Conservation (phyloP, 2,113 vertebrate species). For the Hypomesus transpacificus region DNA sequence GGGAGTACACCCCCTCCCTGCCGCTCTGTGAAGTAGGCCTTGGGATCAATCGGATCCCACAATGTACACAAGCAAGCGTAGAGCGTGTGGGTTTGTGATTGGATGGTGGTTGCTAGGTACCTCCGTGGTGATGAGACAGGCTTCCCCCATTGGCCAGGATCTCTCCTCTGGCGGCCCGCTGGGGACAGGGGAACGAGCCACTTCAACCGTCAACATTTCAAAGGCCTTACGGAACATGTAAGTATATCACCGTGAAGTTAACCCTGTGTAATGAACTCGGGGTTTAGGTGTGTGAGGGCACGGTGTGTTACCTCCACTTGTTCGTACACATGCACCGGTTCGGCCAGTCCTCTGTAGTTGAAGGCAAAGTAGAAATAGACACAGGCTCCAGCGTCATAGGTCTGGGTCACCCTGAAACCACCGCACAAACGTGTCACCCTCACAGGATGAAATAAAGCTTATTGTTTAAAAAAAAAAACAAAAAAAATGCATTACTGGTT, state of each 20-base stretch:
- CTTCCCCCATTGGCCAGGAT: slow-evolving; percentile 98
- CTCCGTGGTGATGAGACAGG: slow-evolving; percentile 98
- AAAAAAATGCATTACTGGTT: no score
- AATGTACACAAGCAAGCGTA: no score
- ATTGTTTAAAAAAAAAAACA: no score
- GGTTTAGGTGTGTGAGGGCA: no score
- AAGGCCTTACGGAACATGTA: no score
- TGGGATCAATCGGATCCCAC: no score
- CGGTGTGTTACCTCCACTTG: slow-evolving; percentile 86
- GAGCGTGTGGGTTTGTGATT: no score
- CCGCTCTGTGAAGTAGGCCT: no score
- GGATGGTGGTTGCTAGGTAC: slow-evolving; percentile 60
- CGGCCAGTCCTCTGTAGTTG: slow-evolving; percentile 96
- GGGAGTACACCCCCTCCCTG: no score
- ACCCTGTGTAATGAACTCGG: no score
- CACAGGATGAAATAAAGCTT: not conserved
- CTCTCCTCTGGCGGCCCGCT: slow-evolving; percentile 95
- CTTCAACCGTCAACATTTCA: not conserved
- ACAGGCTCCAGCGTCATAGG: slow-evolving; percentile 92
- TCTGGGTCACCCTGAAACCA: slow-evolving; percentile 90
- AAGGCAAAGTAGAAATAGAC: slow-evolving; percentile 99
- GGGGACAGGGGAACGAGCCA: slow-evolving; percentile 29
- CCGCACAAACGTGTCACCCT: slow-evolving; percentile 17
- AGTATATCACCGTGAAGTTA: no score
- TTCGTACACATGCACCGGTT: slow-evolving; percentile 90